These are phyloP conservation scores for Petaurus breviceps DNA, from an alignment of 2,113 vertebrate species.

Conservation along the genomic window DNA sequence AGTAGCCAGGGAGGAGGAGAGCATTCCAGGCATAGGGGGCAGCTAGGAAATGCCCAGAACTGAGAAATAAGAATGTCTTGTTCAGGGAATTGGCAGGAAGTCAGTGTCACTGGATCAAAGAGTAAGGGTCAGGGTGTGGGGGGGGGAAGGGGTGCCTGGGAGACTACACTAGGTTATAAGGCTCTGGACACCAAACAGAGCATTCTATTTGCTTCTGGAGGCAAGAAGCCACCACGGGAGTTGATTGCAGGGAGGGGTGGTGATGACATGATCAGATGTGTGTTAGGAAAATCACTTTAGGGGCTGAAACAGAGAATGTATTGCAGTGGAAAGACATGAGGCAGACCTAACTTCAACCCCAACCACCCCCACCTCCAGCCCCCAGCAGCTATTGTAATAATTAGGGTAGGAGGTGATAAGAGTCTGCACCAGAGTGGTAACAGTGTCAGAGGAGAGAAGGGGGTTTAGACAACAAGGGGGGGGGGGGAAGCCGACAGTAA, in stretches of 20 bases:
- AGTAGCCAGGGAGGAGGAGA: not conserved
- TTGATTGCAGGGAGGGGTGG: not conserved
- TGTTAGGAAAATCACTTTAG: not conserved
- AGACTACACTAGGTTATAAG: not conserved
- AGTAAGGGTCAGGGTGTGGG: not conserved
- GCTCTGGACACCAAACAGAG: not conserved
- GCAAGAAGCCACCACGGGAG: not conserved
- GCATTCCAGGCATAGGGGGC: not conserved
- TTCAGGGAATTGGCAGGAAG: not conserved
- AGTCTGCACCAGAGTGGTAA: not conserved
- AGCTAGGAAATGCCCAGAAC: not conserved
- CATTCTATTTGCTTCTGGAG: not conserved
- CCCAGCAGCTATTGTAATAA: too few species aligned
- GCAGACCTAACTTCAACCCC: not conserved
- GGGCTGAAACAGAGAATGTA: not conserved
- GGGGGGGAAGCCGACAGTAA: too few species aligned
- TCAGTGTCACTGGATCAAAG: not conserved
- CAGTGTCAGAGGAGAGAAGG: not conserved
- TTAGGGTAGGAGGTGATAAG: not conserved
- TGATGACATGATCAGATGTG: not conserved
- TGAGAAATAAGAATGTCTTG: not conserved
- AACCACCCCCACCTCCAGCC: not conserved
- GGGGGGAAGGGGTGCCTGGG: too few species aligned
- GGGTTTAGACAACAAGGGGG: too few species aligned
- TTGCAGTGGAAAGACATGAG: not conserved